A percentile compares a stretch with the other conserved stretches of the same genome.
These are phyloP conservation scores for Potamarius usumacintae DNA, from an alignment of 2,113 vertebrate species.

Conservation along the genomic window DNA sequence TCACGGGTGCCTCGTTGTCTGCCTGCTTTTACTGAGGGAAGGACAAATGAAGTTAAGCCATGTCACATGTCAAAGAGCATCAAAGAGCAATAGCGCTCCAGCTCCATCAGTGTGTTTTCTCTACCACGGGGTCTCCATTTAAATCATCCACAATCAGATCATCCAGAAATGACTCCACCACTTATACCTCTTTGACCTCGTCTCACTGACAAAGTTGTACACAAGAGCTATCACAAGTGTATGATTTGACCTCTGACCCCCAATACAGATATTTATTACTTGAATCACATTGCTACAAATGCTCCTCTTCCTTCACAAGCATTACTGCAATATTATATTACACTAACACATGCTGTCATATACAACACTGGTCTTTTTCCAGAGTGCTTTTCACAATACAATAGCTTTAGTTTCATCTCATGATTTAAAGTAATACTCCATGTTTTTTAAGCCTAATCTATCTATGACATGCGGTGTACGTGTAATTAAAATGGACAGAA, in stretches of 20 bases:
- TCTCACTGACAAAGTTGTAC: neutral
- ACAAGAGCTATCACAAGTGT: neutral
- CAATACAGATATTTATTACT: neutral
- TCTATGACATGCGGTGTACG: neutral
- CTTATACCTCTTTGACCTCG: neutral
- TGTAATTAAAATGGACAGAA: neutral
- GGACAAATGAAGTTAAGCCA: slow-evolving; percentile 41
- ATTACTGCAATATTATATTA: neutral
- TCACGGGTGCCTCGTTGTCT: slow-evolving; percentile 41
- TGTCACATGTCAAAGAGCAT: slow-evolving; percentile 30
- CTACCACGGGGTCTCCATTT: slow-evolving; percentile 6
- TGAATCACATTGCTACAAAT: neutral
- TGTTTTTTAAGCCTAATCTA: neutral
- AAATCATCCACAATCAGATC: slow-evolving; percentile 13
- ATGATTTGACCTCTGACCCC: neutral
- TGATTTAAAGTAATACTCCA: neutral
- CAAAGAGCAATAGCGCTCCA: slow-evolving; percentile 15
- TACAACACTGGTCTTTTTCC: neutral
- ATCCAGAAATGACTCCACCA: slow-evolving; percentile 14
- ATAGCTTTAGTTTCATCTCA: neutral
- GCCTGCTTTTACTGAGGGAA: slow-evolving; percentile 27
- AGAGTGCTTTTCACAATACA: neutral
- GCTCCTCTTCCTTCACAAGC: neutral
- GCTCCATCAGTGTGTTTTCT: slow-evolving; percentile 16
- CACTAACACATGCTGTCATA: neutral